These are phyloP conservation scores for Garra rufa DNA, from an alignment of 2,113 vertebrate genomes.

Conservation along the genomic window DNA sequence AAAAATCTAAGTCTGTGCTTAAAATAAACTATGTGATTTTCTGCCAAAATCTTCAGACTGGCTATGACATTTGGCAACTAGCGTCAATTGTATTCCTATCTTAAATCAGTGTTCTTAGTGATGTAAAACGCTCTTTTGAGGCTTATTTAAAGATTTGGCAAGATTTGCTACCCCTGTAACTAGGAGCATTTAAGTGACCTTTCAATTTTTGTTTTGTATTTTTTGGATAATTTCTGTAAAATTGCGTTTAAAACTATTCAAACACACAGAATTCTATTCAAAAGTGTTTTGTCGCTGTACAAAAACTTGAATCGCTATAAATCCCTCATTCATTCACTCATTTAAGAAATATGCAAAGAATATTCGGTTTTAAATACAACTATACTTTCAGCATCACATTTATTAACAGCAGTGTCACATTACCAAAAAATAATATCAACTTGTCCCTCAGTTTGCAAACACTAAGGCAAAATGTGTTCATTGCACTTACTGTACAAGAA, in stretches of 20 bases:
- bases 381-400: neutral
- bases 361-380: neutral
- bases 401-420: neutral
- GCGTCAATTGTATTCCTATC: neutral
- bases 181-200: neutral
- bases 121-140: neutral
- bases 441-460: neutral
- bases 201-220: neutral
- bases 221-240: neutral
- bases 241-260: neutral
- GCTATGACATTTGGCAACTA: too few relatives aligned
- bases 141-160: neutral
- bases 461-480: neutral
- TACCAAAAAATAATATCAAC: neutral
- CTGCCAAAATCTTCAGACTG: neutral
- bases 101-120: neutral
- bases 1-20: neutral
- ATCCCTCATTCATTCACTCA: too few relatives aligned
- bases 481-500: neutral
- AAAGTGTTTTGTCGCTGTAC: neutral
- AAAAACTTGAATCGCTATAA: neutral
- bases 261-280: neutral
- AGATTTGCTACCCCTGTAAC: neutral
- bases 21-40: neutral
- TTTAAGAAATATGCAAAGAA: neutral